phyloP scores from a whole-genome alignment of 2,888 invertebrate species.

The Clusia tigrina region DNA sequence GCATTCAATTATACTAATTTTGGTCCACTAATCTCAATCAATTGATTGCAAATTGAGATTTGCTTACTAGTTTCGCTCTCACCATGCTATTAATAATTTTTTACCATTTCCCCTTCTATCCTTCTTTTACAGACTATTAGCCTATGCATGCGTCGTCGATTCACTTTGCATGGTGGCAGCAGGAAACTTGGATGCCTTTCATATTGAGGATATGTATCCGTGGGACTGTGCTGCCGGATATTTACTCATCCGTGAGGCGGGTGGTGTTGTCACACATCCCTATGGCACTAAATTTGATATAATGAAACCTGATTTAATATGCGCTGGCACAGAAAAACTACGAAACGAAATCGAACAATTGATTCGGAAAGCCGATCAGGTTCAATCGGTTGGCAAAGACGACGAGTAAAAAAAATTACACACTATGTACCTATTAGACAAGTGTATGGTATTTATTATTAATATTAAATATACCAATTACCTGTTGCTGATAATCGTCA shows the following conservation, averaged over 20 bases:
- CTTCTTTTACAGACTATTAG: constrained; percentile 67
- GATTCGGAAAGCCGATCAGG: constrained; percentile 66
- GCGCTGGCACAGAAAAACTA: constrained; percentile 66
- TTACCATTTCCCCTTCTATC: no score
- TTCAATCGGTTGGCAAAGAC: constrained; percentile 43
- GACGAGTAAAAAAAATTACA: neutral
- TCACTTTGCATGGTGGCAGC: constrained; percentile 76
- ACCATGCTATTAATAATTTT: no score
- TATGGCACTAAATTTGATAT: constrained; percentile 68
- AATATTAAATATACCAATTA: neutral
- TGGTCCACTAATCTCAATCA: no score
- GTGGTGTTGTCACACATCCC: constrained; percentile 74
- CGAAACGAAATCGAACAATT: constrained; percentile 66
- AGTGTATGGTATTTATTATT: neutral
- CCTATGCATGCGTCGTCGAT: constrained; percentile 76
- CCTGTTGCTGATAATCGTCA: neutral
- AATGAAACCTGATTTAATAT: constrained; percentile 69
- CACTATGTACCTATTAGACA: neutral
- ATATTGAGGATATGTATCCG: constrained; percentile 75
- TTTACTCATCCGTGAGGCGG: constrained; percentile 79
- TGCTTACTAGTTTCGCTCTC: no score
- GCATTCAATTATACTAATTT: no score
- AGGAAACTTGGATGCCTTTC: constrained; percentile 74
- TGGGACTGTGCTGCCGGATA: constrained; percentile 84
- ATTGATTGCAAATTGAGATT: no score